Conservation (phyloP, 2,113 vertebrate species). For the Brachyhypopomus gauderio region DNA sequence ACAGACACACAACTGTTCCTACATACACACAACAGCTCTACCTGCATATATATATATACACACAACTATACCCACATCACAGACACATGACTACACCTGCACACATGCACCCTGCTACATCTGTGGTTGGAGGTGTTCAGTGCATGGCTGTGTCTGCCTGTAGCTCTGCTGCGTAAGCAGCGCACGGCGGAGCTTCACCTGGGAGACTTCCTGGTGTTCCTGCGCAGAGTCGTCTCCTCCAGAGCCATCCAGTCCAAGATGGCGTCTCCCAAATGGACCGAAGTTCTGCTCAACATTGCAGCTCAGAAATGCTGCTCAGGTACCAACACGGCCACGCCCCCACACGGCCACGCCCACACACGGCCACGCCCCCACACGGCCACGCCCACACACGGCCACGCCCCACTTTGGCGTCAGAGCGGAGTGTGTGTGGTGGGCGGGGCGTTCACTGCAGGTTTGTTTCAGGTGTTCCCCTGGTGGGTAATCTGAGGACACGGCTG, state of each 20-base stretch:
- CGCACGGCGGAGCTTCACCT: conserved; percentile 92
- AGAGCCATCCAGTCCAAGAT: conserved; percentile 98
- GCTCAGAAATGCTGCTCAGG: conserved; percentile 97
- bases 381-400: too few relatives aligned
- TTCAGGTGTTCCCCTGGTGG: conserved; percentile 90
- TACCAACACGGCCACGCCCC: conserved; percentile 56
- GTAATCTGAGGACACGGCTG: conserved; percentile 93
- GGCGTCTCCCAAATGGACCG: conserved; percentile 98
- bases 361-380: too few relatives aligned
- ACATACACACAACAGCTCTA: too few relatives aligned
- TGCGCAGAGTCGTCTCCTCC: conserved; percentile 94
- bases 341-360: too few relatives aligned
- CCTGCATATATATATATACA: too few relatives aligned
- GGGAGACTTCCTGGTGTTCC: conserved; percentile 95
- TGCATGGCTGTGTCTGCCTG: conserved; percentile 52
- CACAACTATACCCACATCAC: too few relatives aligned
- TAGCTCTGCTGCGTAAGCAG: conserved; percentile 85
- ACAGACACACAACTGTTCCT: too few relatives aligned
- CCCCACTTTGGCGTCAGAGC: too few relatives aligned
- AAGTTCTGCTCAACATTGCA: conserved; percentile 95
- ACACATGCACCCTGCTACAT: too few relatives aligned
- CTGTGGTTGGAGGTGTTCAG: not conserved
- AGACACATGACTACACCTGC: too few relatives aligned
- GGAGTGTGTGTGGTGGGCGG: too few relatives aligned
- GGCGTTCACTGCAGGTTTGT: not conserved